Evolutionary conservation across 2,888 invertebrate species (phyloP).

Genomic region (Ophion ventricosus): DNA sequence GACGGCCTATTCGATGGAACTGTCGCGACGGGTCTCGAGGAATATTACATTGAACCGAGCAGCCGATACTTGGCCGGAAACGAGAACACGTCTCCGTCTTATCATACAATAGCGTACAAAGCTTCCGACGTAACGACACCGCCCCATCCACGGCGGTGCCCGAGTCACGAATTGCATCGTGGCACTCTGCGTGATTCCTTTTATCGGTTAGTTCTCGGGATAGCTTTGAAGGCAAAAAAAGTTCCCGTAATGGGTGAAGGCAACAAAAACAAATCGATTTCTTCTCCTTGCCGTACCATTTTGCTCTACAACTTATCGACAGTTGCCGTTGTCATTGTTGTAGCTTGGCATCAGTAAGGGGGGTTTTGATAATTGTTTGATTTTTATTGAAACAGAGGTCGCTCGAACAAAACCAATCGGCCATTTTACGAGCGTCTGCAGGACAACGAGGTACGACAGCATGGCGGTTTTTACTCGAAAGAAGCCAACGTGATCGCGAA

Average conservation of each 20-base stretch:
- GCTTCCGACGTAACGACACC: slow-evolving; percentile 88
- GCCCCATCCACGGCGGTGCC: slow-evolving; percentile 83
- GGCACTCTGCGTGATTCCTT: slow-evolving; percentile 70
- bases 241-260: neutral
- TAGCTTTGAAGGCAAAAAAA: neutral
- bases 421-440: slow-evolving; percentile 80
- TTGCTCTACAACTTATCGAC: neutral
- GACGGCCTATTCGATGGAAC: slow-evolving; percentile 96
- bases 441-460: slow-evolving; percentile 76
- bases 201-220: slow-evolving; percentile 70
- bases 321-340: too few relatives aligned
- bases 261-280: slow-evolving; percentile 1
- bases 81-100: slow-evolving; percentile 84
- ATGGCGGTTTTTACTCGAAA: slow-evolving; percentile 79
- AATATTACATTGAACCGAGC: slow-evolving; percentile 93
- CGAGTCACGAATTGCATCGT: slow-evolving; percentile 87
- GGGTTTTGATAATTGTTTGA: slow-evolving; percentile 50
- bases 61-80: slow-evolving; percentile 86
- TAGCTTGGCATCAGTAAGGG: neutral
- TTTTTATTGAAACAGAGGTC: slow-evolving; percentile 33
- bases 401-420: slow-evolving; percentile 72
- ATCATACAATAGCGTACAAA: slow-evolving; percentile 94
- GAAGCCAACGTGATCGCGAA: slow-evolving; percentile 71
- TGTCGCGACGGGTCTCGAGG: slow-evolving; percentile 90
- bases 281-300: neutral